Base-by-base conservation (phyloP, 1,140 invertebrate genomes). In the Eriosoma lanigerum region DNA sequence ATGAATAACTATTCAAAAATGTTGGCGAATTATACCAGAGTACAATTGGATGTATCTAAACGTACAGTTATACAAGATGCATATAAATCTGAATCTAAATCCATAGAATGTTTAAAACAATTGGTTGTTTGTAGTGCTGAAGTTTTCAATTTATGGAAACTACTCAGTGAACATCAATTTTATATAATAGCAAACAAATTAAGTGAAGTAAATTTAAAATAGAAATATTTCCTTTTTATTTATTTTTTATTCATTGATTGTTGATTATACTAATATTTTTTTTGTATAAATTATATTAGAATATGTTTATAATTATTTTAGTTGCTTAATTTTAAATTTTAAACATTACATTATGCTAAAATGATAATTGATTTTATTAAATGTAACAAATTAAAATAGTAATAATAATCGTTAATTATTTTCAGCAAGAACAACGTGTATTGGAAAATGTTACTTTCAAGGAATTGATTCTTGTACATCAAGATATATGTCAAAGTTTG, bases 81-180 rank as follows among this genome's bases (percentile, higher is more conserved):
- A 38, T 26, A 78, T 26, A 38, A 62, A 13, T 62, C 75, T 24
- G 75, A 78, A 26, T 62, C 75, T 17, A 90, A 91, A 83, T 96
- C 94, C 0, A 86, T 97, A 38, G 90, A 92, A 81, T 90, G 93
- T 24, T 85, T 97, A 1, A 91, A 92, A 85, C 88, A 90, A 52
- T 91, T 97, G 82, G 89, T 96, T 32, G 90, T 89, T 81, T 91
- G 95, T 84, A 89, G 92, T 4, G 92, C 93, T 84, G 96, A 99
- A 88, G 93, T 97, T 83, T 86, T 98, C 50, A 94, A 93, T 38
- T 87, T 99, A n/a, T 97, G 96, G 95, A 93, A 93, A 84, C 92
- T 99, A 56, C 86, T 98, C 0, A 93, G 92, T 84, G 95, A 98
- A 84, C 96, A 98, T 86, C 93, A 97, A 84, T 93, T 98, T 84